A percentile compares a stretch with the other conserved stretches of the same genome.
Conservation (phyloP, 2,888 invertebrate genomes). For the Microplitis manilae region DNA sequence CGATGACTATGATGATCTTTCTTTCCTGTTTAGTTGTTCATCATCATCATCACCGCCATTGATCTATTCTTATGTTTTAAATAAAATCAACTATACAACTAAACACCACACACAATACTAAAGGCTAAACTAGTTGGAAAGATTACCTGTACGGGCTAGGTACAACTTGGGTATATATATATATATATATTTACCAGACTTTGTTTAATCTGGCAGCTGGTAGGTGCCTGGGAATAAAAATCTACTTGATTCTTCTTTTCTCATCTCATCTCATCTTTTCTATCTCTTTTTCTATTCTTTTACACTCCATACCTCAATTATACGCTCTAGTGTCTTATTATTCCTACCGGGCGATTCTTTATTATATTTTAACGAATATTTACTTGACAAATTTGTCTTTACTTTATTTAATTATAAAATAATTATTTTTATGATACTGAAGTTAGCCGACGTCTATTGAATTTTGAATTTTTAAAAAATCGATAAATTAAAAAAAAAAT, state of each 20-base stretch:
- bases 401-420: background rate
- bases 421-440: background rate
- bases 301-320: conserved; percentile 61
- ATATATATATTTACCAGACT: background rate
- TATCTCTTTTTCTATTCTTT: conserved; percentile 45
- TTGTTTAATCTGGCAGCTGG: conserved; percentile 61
- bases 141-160: background rate
- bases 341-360: background rate
- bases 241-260: conserved; percentile 34
- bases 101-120: background rate
- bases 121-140: background rate
- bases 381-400: background rate
- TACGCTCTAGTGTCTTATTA: conserved; percentile 47
- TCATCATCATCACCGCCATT: conserved; percentile 25
- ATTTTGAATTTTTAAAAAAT: too few relatives aligned
- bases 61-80: background rate
- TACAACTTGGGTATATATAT: background rate
- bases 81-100: background rate
- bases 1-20: conserved; percentile 32
- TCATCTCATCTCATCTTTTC: background rate
- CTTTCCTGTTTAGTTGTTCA: conserved; percentile 39
- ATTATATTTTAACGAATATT: background rate
- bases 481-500: too few relatives aligned
- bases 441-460: too few relatives aligned
- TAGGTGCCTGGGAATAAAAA: conserved; percentile 64